Evolutionary conservation across 2,888 invertebrate species (phyloP).

Genomic region (Sclerodermus sp.): DNA sequence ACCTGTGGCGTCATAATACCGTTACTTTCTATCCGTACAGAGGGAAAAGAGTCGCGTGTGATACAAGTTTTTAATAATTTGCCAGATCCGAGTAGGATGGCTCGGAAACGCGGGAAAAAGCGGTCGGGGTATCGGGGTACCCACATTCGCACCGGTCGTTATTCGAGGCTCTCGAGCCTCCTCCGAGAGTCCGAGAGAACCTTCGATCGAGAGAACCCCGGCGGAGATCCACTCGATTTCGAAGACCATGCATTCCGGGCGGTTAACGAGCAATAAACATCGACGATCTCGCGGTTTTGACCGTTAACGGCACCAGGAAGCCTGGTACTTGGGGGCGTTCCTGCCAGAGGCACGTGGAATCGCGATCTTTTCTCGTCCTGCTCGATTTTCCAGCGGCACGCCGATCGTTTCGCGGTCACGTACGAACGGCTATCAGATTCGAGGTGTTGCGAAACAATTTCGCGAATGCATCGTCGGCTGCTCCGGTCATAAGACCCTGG

Average conservation of each 20-base stretch:
- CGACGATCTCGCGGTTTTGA: conserved; percentile 22
- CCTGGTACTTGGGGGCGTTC: conserved; percentile 11
- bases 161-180: no score
- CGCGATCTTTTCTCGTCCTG: conserved; percentile 29
- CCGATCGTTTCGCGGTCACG: conserved; percentile 14
- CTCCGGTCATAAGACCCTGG: background rate
- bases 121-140: no score
- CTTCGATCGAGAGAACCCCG: no score
- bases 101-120: no score
- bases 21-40: no score
- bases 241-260: background rate
- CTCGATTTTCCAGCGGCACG: conserved; percentile 26
- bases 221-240: no score
- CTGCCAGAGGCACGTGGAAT: conserved; percentile 24
- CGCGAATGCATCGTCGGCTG: conserved; percentile 28
- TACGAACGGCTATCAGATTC: conserved; percentile 26
- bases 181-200: no score
- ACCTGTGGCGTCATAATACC: no score
- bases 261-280: conserved; percentile 33
- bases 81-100: no score
- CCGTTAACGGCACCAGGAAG: conserved; percentile 34
- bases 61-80: no score
- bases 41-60: no score
- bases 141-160: no score
- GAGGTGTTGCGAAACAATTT: conserved; percentile 37